Evolutionary conservation across 2,888 invertebrate species (phyloP).

Genomic region (Lasius fuliginosus): DNA sequence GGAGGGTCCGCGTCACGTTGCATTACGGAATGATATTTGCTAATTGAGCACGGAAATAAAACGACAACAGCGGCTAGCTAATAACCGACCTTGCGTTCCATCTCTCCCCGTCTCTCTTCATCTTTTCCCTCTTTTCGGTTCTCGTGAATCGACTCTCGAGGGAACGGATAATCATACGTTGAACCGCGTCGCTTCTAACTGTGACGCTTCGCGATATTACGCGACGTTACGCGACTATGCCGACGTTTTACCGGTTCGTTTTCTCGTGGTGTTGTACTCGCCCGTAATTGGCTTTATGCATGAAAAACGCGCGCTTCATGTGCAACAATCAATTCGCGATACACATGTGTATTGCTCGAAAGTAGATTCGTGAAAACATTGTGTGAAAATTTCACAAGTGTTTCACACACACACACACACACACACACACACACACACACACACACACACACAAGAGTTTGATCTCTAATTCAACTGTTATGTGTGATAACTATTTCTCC

Average conservation of each 20-base stretch:
- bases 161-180: slow-evolving; percentile 83
- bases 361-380: not conserved
- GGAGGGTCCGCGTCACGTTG: slow-evolving; percentile 83
- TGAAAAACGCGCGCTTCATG: slow-evolving; percentile 34
- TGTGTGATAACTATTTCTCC: not conserved
- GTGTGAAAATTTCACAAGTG: slow-evolving; percentile 3
- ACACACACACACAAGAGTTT: not conserved
- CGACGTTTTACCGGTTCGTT: slow-evolving; percentile 70
- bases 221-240: slow-evolving; percentile 56
- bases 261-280: slow-evolving; percentile 52
- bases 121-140: slow-evolving; percentile 57
- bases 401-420: not conserved
- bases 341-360: not conserved
- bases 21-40: slow-evolving; percentile 86
- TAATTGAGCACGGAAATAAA: slow-evolving; percentile 86
- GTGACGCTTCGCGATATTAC: slow-evolving; percentile 66
- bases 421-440: not conserved
- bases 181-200: slow-evolving; percentile 76
- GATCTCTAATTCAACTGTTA: not conserved
- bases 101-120: slow-evolving; percentile 30
- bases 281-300: slow-evolving; percentile 21
- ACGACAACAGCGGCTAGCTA: slow-evolving; percentile 82
- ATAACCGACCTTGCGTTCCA: slow-evolving; percentile 81
- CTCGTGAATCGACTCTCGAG: slow-evolving; percentile 71
- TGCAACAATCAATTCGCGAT: not conserved